Conservation (phyloP, 2,888 invertebrate genomes). For the Mechanitis mazaeus region DNA sequence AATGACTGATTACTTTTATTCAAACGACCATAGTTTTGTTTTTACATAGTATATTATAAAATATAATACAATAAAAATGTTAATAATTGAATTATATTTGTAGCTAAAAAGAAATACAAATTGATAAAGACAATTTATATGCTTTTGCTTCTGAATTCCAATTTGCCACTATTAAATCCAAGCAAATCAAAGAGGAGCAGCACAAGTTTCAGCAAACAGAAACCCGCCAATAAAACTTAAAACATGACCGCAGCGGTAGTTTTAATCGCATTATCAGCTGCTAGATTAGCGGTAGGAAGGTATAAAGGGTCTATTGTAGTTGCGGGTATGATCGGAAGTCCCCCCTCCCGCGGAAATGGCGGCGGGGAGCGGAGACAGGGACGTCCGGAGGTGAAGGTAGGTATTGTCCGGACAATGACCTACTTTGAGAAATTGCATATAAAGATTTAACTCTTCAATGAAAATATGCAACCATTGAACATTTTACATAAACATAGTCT, state of each 20-base stretch:
- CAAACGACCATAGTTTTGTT: too few species aligned
- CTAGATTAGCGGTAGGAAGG: constrained; percentile 66
- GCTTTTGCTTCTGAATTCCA: not conserved
- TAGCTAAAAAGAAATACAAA: too few species aligned
- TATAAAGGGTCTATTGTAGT: constrained; percentile 67
- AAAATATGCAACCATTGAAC: not conserved
- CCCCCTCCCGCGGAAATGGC: constrained; percentile 54
- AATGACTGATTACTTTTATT: too few species aligned
- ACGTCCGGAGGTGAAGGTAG: constrained; percentile 63
- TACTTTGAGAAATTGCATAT: constrained; percentile 28
- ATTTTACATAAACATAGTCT: too few species aligned
- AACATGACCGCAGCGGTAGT: constrained; percentile 29
- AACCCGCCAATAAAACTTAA: constrained; percentile 11
- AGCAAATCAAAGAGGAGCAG: constrained; percentile 5
- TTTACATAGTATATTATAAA: too few species aligned
- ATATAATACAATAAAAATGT: too few species aligned
- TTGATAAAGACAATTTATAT: too few species aligned
- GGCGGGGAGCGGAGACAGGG: constrained; percentile 69
- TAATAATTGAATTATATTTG: too few species aligned
- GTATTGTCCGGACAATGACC: constrained; percentile 44
- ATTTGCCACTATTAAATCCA: not conserved
- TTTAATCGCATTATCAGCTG: constrained; percentile 60
- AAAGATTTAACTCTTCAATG: not conserved
- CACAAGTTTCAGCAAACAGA: constrained; percentile 4
- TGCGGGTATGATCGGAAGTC: constrained; percentile 43